These are phyloP conservation scores for Lingula anatina DNA, from an alignment of 2,888 invertebrate genomes.

Conservation along the genomic window DNA sequence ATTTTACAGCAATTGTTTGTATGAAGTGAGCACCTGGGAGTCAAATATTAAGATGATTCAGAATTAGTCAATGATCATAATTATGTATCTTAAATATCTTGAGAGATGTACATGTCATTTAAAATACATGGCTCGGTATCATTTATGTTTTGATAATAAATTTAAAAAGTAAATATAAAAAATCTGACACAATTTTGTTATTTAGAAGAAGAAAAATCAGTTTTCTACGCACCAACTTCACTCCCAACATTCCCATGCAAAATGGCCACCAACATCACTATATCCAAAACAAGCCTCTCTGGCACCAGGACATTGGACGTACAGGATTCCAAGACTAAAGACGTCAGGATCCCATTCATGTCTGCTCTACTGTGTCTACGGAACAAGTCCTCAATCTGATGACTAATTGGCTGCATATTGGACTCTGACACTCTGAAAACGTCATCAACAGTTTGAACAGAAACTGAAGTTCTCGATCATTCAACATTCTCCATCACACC, in stretches of 20 bases:
- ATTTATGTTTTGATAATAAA: background rate
- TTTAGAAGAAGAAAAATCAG: background rate
- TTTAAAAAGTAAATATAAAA: background rate
- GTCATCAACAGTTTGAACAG: too few species aligned
- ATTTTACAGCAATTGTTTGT: constrained; percentile 66
- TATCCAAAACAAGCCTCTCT: constrained; percentile 68
- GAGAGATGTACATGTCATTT: background rate
- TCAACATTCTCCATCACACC: too few species aligned
- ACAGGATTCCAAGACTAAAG: constrained; percentile 67
- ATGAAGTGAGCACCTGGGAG: constrained; percentile 63
- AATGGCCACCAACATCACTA: constrained; percentile 74
- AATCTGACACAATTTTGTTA: background rate
- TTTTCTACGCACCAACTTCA: constrained; percentile 69
- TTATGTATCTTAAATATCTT: too few species aligned
- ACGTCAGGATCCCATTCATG: constrained; percentile 66
- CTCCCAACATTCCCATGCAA: constrained; percentile 85
- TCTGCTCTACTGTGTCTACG: constrained; percentile 53
- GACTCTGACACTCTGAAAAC: constrained; percentile 61
- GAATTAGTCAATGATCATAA: background rate
- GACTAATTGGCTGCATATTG: constrained; percentile 79
- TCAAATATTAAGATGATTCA: constrained; percentile 3
- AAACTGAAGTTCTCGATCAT: too few species aligned
- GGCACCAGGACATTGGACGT: constrained; percentile 57
- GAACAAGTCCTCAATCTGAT: constrained; percentile 75
- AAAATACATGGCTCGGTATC: background rate